Base-by-base conservation (phyloP, 2,888 invertebrate genomes). In the Oxyscelio sp. region DNA sequence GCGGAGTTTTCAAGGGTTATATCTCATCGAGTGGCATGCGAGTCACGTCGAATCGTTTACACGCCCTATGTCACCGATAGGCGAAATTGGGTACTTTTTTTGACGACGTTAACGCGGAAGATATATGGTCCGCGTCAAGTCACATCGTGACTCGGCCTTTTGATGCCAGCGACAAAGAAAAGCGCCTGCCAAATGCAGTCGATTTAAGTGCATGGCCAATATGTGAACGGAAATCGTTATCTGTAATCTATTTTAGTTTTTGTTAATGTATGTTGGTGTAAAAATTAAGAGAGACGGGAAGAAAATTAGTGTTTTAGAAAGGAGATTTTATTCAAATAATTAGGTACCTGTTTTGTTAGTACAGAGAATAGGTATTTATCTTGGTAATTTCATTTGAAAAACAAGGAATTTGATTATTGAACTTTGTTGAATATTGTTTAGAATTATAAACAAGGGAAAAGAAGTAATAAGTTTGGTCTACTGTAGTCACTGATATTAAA, bases 1-100 rank as follows among this genome's bases (percentile, higher is more conserved):
- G 34, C 19, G 19, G 43, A 43, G 34, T 58, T 58, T 58, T 58
- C 38, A 38, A 58, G 19, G 58, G 58, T 58, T 31, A 31, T 56
- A 56, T 56, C 19, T 58, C 58, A 58, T 38, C 58, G 34, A 58
- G 38, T 21, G 38, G 38, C 38, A 38, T 58, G 58, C 21, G 38
- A 34, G 34, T 8, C 40, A 15, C 24, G 43, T 43, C 24, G 59
- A 59, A 59, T 24, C 40, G 59, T 59, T 59, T 59, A 43, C 59
- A 59, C 9, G 43, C 24, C 40, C 59, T 59, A 15, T 43, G 22
- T 59, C 59, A 22, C 59, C 15, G 59, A 24, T 59, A 43, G n/a
- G n/a, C n/a, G 43, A 4, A 40, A 59, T 59, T 22, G 11, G 38
- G 17, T n/a, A 11, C n/a, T 24, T 24, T 24, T 40, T 59, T 59